Percentiles rank a stretch among this genome's conserved stretches.
Conservation (phyloP, 1,140 invertebrate species). For the Papilio helenus region DNA sequence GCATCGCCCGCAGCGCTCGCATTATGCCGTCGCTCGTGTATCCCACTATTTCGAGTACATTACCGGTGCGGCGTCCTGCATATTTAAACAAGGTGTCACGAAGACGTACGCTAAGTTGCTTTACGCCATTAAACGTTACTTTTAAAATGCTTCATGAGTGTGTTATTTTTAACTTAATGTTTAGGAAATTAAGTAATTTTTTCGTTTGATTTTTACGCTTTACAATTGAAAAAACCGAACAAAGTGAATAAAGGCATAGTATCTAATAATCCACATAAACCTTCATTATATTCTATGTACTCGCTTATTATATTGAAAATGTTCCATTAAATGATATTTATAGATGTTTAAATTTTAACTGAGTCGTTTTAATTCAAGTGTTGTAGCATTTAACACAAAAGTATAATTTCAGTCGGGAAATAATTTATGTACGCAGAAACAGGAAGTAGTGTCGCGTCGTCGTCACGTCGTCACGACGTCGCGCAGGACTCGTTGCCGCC, state of each 20-base stretch:
- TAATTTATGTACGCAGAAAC: constrained; percentile 18
- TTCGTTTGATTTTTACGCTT: too few species aligned
- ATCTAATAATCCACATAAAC: too few species aligned
- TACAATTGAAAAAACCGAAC: too few species aligned
- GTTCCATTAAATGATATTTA: background rate
- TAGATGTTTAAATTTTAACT: background rate
- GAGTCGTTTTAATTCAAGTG: background rate
- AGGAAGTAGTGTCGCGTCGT: constrained; percentile 8
- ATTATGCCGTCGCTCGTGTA: constrained; percentile 78
- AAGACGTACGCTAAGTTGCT: constrained; percentile 60
- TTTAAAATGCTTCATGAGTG: constrained; percentile 20
- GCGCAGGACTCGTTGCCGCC: constrained; percentile 12
- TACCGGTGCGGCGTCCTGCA: constrained; percentile 76
- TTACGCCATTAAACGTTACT: constrained; percentile 43
- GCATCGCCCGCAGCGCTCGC: constrained; percentile 74
- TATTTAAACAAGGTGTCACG: constrained; percentile 77
- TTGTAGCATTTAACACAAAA: background rate
- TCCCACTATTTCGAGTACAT: constrained; percentile 80
- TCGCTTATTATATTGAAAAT: too few species aligned
- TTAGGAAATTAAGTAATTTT: background rate
- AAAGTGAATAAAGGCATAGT: too few species aligned
- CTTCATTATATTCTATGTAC: too few species aligned
- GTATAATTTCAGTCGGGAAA: background rate
- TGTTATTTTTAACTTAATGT: background rate
- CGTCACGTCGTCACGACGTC: background rate